Evolutionary conservation across 1,140 invertebrate species (phyloP).

Genomic region (Ceratina japonica): DNA sequence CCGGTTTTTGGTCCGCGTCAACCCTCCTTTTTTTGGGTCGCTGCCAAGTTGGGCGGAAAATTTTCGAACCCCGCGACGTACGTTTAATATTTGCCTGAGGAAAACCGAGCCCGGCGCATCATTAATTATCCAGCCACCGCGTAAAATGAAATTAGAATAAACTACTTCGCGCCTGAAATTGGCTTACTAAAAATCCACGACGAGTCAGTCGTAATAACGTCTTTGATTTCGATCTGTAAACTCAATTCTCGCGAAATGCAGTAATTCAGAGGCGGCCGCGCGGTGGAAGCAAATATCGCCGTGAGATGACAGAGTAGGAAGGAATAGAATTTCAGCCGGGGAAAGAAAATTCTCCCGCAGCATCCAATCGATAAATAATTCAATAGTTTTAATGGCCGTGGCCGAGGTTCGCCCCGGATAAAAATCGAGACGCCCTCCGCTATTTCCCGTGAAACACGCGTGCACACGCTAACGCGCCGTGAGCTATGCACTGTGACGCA

Average conservation of each 20-base stretch:
- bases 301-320: neutral
- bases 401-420: neutral
- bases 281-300: neutral
- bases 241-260: neutral
- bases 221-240: too few relatives aligned
- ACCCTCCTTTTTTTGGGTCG: neutral
- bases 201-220: neutral
- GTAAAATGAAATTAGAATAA: too few relatives aligned
- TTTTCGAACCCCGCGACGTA: neutral
- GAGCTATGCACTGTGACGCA: neutral
- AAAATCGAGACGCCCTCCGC: constrained; percentile 9
- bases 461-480: too few relatives aligned
- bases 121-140: neutral
- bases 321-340: neutral
- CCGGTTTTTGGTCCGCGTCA: constrained; percentile 10
- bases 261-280: neutral
- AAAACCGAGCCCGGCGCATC: neutral
- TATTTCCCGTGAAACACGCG: neutral
- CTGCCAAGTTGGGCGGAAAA: neutral
- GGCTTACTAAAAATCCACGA: neutral
- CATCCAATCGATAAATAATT: constrained; percentile 26
- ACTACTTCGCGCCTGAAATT: too few relatives aligned
- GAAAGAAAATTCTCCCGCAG: constrained; percentile 3
- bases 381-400: constrained; percentile 18
- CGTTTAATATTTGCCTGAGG: neutral